phyloP scores from a whole-genome alignment of 2,888 invertebrate species.

The Tethea ocularis region DNA sequence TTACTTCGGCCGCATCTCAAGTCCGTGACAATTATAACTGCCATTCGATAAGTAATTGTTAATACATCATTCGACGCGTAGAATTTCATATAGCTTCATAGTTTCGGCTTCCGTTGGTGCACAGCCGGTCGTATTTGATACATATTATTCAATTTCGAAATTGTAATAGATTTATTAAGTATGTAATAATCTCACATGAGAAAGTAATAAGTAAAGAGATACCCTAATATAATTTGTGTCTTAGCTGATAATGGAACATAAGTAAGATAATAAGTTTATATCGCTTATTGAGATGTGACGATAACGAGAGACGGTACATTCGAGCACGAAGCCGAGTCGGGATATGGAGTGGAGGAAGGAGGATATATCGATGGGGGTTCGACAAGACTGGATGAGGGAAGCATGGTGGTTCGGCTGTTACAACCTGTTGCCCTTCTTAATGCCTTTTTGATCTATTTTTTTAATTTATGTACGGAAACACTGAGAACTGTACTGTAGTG shows the following conservation, averaged over 20 bases:
- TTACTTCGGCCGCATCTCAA: slow-evolving; percentile 45
- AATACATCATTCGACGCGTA: slow-evolving; percentile 71
- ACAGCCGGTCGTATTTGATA: slow-evolving; percentile 80
- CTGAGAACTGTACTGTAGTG: slow-evolving; percentile 56
- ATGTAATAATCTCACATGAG: slow-evolving; percentile 78
- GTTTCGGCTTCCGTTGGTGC: slow-evolving; percentile 75
- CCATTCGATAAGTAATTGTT: slow-evolving; percentile 80
- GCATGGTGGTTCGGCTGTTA: slow-evolving; percentile 40
- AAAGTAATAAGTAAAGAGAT: slow-evolving; percentile 75
- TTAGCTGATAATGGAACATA: slow-evolving; percentile 79
- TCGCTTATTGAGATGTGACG: slow-evolving; percentile 62
- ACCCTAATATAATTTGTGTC: slow-evolving; percentile 83
- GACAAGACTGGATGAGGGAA: slow-evolving; percentile 36
- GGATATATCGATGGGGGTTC: slow-evolving; percentile 27
- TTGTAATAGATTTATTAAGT: slow-evolving; percentile 81
- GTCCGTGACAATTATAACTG: slow-evolving; percentile 77
- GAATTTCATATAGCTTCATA: slow-evolving; percentile 70
- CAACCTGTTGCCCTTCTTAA: slow-evolving; percentile 50
- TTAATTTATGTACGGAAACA: slow-evolving; percentile 53
- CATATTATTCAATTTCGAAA: slow-evolving; percentile 81
- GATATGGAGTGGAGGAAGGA: slow-evolving; percentile 19
- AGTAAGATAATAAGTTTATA: slow-evolving; percentile 79
- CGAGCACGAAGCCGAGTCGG: slow-evolving; percentile 37
- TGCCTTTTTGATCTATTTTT: slow-evolving; percentile 54
- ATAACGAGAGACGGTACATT: slow-evolving; percentile 51